Conservation (phyloP, 2,888 invertebrate genomes). For the Lasioglossum leucozonium region DNA sequence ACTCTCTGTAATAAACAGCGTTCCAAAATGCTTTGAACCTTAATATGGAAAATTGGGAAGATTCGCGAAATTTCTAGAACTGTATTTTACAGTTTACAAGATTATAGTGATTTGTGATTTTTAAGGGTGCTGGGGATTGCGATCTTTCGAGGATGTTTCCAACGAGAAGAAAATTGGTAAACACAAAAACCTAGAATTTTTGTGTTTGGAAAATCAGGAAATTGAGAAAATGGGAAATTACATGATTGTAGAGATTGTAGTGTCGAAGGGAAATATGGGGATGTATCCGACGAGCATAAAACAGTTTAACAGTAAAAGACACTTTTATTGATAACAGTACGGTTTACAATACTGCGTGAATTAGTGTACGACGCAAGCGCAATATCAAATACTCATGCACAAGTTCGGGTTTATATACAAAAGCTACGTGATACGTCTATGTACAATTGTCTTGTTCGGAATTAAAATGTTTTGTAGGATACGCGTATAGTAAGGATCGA, state of each 20-base stretch:
- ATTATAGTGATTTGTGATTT: neutral
- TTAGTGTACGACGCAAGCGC: constrained; percentile 50
- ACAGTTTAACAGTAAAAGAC: constrained; percentile 72
- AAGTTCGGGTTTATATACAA: constrained; percentile 62
- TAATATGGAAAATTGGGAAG: neutral
- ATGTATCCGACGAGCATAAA: neutral
- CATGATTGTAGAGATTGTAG: neutral
- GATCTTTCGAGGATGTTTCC: neutral
- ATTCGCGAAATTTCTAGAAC: neutral
- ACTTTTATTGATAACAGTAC: constrained; percentile 76
- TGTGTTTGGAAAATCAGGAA: neutral
- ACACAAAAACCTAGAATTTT: constrained; percentile 26
- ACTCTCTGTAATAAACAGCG: neutral
- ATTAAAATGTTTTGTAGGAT: constrained; percentile 14
- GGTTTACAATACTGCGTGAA: constrained; percentile 70
- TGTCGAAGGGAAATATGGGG: neutral
- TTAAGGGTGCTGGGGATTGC: neutral
- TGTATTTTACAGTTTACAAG: neutral
- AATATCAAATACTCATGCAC: constrained; percentile 62
- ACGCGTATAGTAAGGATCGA: neutral
- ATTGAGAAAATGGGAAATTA: neutral
- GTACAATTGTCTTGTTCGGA: constrained; percentile 41
- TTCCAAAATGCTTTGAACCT: neutral
- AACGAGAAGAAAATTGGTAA: constrained; percentile 29
- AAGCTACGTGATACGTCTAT: constrained; percentile 54